Conservation (phyloP, 1,140 invertebrate genomes). For the Phymorhynchus buccinoides region DNA sequence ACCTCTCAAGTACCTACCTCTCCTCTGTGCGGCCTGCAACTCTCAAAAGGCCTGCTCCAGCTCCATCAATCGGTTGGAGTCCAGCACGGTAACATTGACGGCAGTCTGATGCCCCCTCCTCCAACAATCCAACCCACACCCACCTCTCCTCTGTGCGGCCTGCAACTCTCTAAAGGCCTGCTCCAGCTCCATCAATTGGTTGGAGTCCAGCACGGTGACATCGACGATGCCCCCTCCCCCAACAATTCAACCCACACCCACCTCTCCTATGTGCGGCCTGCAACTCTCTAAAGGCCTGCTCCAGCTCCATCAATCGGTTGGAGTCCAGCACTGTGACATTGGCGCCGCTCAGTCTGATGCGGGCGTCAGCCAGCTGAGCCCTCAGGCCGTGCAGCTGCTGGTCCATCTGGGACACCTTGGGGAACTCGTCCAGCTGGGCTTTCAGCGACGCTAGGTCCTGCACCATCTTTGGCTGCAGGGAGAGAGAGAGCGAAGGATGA, state of each 20-base stretch:
- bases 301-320: constrained; percentile 23
- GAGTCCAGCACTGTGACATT: constrained; percentile 21
- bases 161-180: constrained; percentile 16
- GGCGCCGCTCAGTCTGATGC: constrained; percentile 20
- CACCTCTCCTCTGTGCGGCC: too few relatives aligned
- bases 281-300: constrained; percentile 11
- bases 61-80: constrained; percentile 18
- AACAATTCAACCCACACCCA: background rate
- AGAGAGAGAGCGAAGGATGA: constrained; percentile 4
- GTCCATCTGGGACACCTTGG: constrained; percentile 18
- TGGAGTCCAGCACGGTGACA: constrained; percentile 26
- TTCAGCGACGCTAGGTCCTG: constrained; percentile 6
- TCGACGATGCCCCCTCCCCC: too few relatives aligned
- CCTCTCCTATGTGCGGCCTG: background rate
- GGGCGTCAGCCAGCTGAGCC: constrained; percentile 29
- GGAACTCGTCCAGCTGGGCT: constrained; percentile 15
- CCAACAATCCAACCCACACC: background rate
- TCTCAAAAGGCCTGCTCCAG: constrained; percentile 27
- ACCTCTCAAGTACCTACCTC: too few relatives aligned
- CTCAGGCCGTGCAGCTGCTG: constrained; percentile 17
- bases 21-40: constrained; percentile 1
- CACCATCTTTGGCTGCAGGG: background rate
- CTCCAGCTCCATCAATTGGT: constrained; percentile 20
- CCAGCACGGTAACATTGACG: constrained; percentile 1
- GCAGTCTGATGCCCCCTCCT: too few relatives aligned